Evolutionary conservation across 2,888 invertebrate species (phyloP).

Genomic region (Napeogenes inachia): DNA sequence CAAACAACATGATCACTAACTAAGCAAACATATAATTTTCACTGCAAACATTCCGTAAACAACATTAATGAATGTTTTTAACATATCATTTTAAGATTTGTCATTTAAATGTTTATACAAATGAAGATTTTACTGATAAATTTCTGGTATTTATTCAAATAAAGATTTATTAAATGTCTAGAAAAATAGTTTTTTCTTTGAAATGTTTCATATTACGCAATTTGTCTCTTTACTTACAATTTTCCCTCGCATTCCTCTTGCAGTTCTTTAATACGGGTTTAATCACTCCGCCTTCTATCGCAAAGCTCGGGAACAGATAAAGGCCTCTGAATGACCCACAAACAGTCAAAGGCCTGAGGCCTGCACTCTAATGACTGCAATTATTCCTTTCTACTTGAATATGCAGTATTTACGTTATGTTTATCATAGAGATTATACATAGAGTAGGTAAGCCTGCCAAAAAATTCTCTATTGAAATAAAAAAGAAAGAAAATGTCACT

Average conservation of each 20-base stretch:
- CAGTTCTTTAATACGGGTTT: not conserved
- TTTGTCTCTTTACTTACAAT: not conserved
- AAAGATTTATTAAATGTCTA: no score
- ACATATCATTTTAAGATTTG: no score
- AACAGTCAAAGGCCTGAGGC: constrained; percentile 18
- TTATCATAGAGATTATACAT: no score
- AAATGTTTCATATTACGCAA: not conserved
- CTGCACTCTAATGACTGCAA: constrained; percentile 19
- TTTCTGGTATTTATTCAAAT: not conserved
- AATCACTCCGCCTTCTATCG: constrained; percentile 1
- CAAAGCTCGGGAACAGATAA: not conserved
- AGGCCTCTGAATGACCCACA: constrained; percentile 18
- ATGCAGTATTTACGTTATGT: not conserved
- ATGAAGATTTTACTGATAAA: not conserved
- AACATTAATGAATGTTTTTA: no score
- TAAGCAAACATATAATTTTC: no score
- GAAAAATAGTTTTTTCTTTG: not conserved
- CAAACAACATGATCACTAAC: no score
- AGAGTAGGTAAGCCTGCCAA: no score
- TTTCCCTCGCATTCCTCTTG: not conserved
- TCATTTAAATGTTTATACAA: not conserved
- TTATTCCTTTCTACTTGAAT: constrained; percentile 21
- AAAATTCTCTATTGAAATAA: no score
- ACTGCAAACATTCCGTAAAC: no score
- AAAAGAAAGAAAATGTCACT: no score